Percentiles rank a stretch among this genome's conserved stretches.
phyloP scores from a whole-genome alignment of 2,888 invertebrate species.

The Limnephilus lunatus region DNA sequence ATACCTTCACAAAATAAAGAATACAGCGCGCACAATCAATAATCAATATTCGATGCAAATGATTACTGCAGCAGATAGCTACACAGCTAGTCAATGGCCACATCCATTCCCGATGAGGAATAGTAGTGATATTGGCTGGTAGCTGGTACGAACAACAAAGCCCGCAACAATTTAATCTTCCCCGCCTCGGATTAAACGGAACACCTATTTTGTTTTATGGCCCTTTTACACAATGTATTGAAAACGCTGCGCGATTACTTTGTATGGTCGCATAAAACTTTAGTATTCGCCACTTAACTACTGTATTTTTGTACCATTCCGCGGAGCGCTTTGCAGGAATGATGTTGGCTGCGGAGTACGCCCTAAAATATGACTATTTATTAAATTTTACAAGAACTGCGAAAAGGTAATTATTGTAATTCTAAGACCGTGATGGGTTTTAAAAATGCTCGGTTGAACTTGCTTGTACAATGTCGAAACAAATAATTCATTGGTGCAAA shows the following conservation, averaged over 20 bases:
- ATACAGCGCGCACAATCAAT: no score
- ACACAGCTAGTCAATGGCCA: background rate
- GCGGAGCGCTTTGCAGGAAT: background rate
- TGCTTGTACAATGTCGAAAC: background rate
- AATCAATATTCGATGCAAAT: background rate
- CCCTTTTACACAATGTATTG: slow-evolving; percentile 52
- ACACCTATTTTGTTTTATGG: slow-evolving; percentile 54
- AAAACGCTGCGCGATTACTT: slow-evolving; percentile 48
- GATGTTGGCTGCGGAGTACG: background rate
- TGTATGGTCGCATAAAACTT: slow-evolving; percentile 46
- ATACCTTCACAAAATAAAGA: background rate
- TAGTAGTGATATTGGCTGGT: slow-evolving; percentile 5
- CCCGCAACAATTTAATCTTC: slow-evolving; percentile 51
- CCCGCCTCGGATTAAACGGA: slow-evolving; percentile 45
- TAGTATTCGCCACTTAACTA: slow-evolving; percentile 39
- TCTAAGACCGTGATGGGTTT: background rate
- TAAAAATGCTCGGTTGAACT: background rate
- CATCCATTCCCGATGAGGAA: background rate
- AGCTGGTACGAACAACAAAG: slow-evolving; percentile 24
- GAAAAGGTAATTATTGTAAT: background rate
- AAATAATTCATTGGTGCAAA: background rate
- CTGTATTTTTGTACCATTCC: slow-evolving; percentile 14
- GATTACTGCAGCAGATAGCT: background rate
- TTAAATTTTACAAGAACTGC: background rate
- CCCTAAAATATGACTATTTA: background rate